phyloP scores from a whole-genome alignment of 2,113 vertebrate genomes.

The Spermophilus dauricus region DNA sequence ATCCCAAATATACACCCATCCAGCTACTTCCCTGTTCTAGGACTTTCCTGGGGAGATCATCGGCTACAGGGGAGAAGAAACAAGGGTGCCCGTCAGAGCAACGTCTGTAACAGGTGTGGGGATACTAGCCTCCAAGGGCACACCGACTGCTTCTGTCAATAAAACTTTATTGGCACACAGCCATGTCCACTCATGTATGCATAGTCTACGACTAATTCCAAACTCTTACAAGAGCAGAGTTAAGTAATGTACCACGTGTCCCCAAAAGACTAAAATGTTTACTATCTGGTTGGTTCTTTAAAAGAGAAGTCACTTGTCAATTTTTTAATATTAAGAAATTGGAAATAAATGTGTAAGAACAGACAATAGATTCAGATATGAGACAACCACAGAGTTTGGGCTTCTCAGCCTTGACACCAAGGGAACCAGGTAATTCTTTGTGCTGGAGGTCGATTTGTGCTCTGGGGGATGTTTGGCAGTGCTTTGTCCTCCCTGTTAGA shows the following conservation, averaged over 20 bases:
- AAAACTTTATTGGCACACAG: background rate
- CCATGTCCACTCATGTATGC: background rate
- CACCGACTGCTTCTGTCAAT: background rate
- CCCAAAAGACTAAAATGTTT: background rate
- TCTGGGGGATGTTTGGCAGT: background rate
- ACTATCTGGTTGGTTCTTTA: background rate
- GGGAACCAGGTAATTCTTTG: background rate
- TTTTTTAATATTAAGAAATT: background rate
- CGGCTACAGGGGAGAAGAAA: background rate
- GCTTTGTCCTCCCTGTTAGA: background rate
- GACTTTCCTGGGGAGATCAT: slow-evolving; percentile 7
- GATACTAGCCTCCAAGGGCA: background rate
- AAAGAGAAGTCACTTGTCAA: background rate
- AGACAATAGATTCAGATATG: background rate
- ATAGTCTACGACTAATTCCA: background rate
- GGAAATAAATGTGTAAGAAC: background rate
- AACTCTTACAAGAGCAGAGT: background rate
- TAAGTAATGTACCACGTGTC: background rate
- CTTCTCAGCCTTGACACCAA: background rate
- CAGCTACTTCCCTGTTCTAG: background rate
- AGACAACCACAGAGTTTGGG: background rate
- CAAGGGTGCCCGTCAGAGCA: background rate
- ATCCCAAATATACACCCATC: background rate
- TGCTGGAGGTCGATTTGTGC: background rate
- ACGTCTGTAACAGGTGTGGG: background rate